Evolutionary conservation across 2,888 invertebrate genomes (phyloP).

Genomic region (Silvanus unidentatus): DNA sequence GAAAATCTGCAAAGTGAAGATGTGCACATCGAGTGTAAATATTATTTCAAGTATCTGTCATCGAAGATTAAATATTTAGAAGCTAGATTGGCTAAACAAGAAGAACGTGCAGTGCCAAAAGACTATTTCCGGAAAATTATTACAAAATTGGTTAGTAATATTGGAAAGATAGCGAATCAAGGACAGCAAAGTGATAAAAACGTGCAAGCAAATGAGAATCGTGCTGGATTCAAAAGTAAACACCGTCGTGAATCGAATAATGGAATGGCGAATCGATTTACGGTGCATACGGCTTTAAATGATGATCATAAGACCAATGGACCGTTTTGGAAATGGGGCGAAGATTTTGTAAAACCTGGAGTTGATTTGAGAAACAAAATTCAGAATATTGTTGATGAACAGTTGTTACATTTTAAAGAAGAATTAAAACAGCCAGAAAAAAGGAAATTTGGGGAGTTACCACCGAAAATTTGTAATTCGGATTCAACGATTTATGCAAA

Average conservation of each 20-base stretch:
- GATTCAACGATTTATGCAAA: slow-evolving; percentile 2
- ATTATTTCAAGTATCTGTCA: slow-evolving; percentile 27
- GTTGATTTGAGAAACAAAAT: slow-evolving; percentile 40
- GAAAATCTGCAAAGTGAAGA: slow-evolving; percentile 13
- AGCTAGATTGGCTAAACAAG: slow-evolving; percentile 35
- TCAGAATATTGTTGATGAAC: slow-evolving; percentile 31
- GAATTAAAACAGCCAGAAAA: neutral
- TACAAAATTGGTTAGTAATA: slow-evolving; percentile 34
- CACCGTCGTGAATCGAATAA: too few relatives aligned
- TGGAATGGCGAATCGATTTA: neutral
- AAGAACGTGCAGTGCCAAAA: slow-evolving; percentile 39
- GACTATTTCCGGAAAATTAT: slow-evolving; percentile 43
- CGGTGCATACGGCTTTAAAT: neutral
- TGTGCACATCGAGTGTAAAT: slow-evolving; percentile 20
- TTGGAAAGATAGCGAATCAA: slow-evolving; percentile 15
- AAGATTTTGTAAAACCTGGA: slow-evolving; percentile 38
- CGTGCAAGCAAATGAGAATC: too few relatives aligned
- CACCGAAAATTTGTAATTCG: neutral
- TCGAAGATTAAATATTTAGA: slow-evolving; percentile 35
- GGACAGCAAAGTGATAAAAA: too few relatives aligned
- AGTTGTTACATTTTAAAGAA: slow-evolving; percentile 23
- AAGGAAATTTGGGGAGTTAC: neutral
- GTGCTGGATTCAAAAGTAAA: too few relatives aligned
- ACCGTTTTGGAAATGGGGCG: slow-evolving; percentile 37
- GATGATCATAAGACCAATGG: neutral